These are phyloP conservation scores for Noctilio leporinus DNA, from an alignment of 2,113 vertebrate genomes.

Conservation along the genomic window DNA sequence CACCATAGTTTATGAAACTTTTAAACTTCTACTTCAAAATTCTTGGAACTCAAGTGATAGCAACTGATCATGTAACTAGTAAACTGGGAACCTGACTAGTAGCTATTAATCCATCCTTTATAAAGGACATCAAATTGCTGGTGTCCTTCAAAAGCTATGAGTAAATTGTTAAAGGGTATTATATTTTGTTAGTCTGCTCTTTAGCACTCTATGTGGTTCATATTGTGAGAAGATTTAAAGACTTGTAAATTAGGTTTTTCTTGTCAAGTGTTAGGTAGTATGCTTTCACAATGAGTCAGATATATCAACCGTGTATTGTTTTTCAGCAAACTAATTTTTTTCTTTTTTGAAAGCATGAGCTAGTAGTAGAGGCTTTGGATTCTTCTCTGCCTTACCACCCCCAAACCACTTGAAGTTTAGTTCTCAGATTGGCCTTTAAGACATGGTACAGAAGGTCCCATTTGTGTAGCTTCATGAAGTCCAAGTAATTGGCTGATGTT, in stretches of 20 bases:
- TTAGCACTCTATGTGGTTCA: not conserved
- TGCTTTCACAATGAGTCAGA: not conserved
- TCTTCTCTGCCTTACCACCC: not conserved
- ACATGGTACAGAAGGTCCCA: constrained; percentile 40
- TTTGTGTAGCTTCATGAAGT: not conserved
- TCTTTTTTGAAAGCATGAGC: not conserved
- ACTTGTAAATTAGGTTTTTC: not conserved
- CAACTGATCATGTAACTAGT: not conserved
- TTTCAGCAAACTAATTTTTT: not conserved
- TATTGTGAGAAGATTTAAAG: not conserved
- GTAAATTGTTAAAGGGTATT: not conserved
- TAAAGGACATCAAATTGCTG: not conserved
- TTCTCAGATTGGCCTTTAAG: constrained; percentile 35
- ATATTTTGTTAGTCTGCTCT: not conserved
- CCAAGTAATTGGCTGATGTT: not conserved
- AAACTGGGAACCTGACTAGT: not conserved
- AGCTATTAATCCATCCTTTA: not conserved
- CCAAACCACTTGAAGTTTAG: not conserved
- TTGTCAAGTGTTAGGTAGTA: not conserved
- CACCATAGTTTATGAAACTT: not conserved
- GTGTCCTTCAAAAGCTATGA: not conserved
- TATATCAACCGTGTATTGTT: not conserved
- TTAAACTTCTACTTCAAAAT: not conserved
- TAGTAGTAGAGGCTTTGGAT: not conserved
- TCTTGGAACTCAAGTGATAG: not conserved